These are phyloP conservation scores for Apus apus DNA, from an alignment of 2,113 vertebrate genomes.

Conservation along the genomic window DNA sequence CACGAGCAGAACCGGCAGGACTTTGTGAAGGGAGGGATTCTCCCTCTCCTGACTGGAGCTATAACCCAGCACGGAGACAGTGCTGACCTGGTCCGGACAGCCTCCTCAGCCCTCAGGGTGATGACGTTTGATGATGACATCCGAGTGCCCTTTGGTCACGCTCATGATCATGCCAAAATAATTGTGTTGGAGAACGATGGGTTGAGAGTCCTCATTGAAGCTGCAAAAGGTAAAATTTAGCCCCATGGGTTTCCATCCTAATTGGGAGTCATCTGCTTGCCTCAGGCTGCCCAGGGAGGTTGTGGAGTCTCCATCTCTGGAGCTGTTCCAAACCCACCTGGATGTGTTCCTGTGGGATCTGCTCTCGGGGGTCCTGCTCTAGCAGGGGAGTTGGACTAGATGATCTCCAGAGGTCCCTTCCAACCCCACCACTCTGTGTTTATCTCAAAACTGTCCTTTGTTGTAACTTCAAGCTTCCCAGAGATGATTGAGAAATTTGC, in stretches of 20 bases:
- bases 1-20: conserved; percentile 92
- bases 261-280: background rate
- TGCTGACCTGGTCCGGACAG: conserved; percentile 79
- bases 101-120: conserved; percentile 80
- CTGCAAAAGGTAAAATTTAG: conserved; percentile 84
- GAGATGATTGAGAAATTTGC: background rate
- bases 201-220: conserved; percentile 86
- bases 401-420: too few species aligned
- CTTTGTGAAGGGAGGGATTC: conserved; percentile 81
- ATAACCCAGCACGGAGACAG: conserved; percentile 67
- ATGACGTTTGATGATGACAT: conserved; percentile 96
- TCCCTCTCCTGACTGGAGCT: conserved; percentile 78
- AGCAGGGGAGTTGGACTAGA: too few species aligned
- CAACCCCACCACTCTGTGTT: too few species aligned
- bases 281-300: too few species aligned
- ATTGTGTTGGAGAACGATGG: conserved; percentile 90
- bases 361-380: too few species aligned
- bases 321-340: too few species aligned
- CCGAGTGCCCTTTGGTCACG: conserved; percentile 88
- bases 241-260: fast-evolving
- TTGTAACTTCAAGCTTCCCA: background rate
- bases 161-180: conserved; percentile 92
- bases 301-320: too few species aligned
- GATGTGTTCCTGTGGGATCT: too few species aligned
- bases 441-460: background rate